Base-by-base conservation (phyloP, 2,888 invertebrate genomes). In the Petrolisthes manimaculis region DNA sequence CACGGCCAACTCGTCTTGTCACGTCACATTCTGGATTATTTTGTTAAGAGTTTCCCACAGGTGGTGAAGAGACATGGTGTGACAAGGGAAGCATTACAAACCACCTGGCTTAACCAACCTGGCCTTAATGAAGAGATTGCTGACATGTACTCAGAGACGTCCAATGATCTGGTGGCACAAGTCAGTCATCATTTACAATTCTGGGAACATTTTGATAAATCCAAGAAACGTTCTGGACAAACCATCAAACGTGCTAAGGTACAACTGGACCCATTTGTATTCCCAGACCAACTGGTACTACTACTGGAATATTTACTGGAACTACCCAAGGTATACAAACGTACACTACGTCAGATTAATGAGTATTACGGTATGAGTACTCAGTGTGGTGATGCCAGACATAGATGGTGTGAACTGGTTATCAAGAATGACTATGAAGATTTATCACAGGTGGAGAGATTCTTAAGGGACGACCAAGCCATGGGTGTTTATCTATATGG, bases 401-500 rank as follows among this genome's bases (percentile, higher is more conserved):
- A 94, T 88, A 92, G 93, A 81, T 93, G 93, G 93, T 93, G 93
- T 92, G 94, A 94, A 91, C 89, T 93, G 9, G 92, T 93, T 24
- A 91, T 93, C 5, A 92, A 93, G 88, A 92, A 92, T 86, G 92
- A 91, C 87, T 92, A 92, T 37, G 84, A 89, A 8, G 91, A 90
- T 78, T 92, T 93, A 55, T 4, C 75, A 3, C 92, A 92, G 78
- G 91, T 93, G 0, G 81, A 91, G 84, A 53, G 90, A 0, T 93
- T 93, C 91, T 92, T 93, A 3, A 84, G 91, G 0, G 91, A 93
- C 69, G 92, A 93, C 91, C 93, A 93, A 92, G 93, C 93, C 90
- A 93, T 93, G 93, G 93, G 93, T 67, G 93, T 93, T n/a, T 94
- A 93, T 90, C 91, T 94, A 80, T 94, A 93, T 92, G 93, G 93